phyloP scores from a whole-genome alignment of 1,140 invertebrate species.

The Vanessa atalanta region DNA sequence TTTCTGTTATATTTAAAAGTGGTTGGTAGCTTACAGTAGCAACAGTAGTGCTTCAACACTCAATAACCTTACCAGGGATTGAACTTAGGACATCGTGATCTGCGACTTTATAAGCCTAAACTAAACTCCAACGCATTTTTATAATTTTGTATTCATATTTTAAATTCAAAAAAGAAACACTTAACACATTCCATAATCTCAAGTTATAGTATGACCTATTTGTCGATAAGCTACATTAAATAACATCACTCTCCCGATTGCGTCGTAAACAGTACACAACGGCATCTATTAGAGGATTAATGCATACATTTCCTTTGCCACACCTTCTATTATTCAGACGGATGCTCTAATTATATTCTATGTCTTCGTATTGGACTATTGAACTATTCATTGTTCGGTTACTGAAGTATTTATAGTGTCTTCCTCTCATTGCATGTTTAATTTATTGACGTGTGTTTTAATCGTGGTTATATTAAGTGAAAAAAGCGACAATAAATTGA shows the following conservation, averaged over 20 bases:
- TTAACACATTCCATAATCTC: neutral
- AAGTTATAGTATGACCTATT: neutral
- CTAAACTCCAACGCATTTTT: neutral
- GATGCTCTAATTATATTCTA: constrained; percentile 57
- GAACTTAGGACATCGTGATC: too few species aligned
- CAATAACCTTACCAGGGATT: too few species aligned
- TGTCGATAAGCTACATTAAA: neutral
- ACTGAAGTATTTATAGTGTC: constrained; percentile 12
- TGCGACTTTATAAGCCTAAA: neutral
- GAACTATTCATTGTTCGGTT: constrained; percentile 21
- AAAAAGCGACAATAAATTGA: too few species aligned
- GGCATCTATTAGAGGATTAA: constrained; percentile 52
- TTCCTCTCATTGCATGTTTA: neutral
- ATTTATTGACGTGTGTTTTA: neutral
- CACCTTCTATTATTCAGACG: constrained; percentile 63
- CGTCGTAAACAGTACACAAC: constrained; percentile 54
- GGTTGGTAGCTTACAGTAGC: too few species aligned
- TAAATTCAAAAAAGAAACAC: neutral
- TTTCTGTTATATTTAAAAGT: too few species aligned
- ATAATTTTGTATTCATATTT: too few species aligned
- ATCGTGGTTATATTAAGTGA: neutral
- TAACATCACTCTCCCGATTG: constrained; percentile 37
- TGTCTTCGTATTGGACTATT: constrained; percentile 21
- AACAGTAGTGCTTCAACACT: too few species aligned
- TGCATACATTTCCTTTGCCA: constrained; percentile 53